These are phyloP conservation scores for Bombus superbus DNA, from an alignment of 1,140 invertebrate genomes.

Conservation along the genomic window DNA sequence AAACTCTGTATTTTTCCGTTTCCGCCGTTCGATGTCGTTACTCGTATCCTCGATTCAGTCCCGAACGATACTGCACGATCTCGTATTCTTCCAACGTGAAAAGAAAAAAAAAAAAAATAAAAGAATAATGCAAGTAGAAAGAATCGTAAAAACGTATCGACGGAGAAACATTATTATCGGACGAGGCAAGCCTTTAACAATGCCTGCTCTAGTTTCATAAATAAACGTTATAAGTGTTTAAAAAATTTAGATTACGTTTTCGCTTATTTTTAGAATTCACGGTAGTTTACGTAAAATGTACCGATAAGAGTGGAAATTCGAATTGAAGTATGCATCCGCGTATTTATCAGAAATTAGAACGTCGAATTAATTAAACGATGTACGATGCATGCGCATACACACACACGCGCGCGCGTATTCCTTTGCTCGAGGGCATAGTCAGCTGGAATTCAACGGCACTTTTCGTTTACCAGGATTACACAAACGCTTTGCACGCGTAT, in stretches of 20 bases:
- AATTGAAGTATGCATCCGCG: background rate
- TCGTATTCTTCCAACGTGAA: background rate
- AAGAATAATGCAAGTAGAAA: no score
- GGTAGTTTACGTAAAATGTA: background rate
- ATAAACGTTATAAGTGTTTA: no score
- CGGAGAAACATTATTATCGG: no score
- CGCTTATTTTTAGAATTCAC: background rate
- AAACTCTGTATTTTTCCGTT: slow-evolving; percentile 34
- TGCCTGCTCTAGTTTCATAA: no score
- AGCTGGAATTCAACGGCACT: background rate
- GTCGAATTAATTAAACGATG: background rate
- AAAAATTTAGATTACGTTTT: background rate
- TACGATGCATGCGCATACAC: background rate
- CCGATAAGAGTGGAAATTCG: background rate
- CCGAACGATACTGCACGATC: no score
- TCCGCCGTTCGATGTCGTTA: slow-evolving; percentile 1
- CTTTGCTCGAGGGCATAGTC: background rate
- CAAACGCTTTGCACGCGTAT: background rate
- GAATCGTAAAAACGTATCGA: background rate
- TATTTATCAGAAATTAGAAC: background rate
- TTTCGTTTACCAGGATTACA: background rate
- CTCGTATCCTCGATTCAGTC: background rate
- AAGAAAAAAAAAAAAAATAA: no score
- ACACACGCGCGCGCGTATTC: background rate
- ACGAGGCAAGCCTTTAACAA: no score